These are phyloP conservation scores for Ormyrus labotus DNA, from an alignment of 2,888 invertebrate species.

Conservation along the genomic window DNA sequence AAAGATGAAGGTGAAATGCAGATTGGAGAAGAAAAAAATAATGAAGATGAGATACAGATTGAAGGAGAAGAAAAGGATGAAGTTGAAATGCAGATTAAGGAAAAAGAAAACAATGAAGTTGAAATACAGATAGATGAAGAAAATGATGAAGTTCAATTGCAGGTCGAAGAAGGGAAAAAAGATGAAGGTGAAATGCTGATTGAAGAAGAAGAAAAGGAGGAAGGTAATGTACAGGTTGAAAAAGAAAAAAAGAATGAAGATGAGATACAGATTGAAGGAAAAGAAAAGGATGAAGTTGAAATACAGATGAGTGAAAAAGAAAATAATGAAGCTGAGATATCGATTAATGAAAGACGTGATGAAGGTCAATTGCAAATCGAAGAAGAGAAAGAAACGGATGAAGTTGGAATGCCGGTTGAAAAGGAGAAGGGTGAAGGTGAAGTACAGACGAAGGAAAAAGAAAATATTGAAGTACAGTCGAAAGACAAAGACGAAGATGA, in stretches of 20 bases:
- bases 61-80: constrained; percentile 17
- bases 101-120: constrained; percentile 13
- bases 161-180: constrained; percentile 16
- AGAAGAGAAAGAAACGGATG: neutral
- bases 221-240: neutral
- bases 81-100: neutral
- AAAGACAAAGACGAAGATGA: constrained; percentile 17
- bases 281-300: neutral
- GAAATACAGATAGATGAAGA: constrained; percentile 17
- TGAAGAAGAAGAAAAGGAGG: constrained; percentile 12
- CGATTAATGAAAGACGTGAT: neutral
- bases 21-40: constrained; percentile 11
- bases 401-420: neutral
- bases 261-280: constrained; percentile 13
- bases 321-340: neutral
- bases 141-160: neutral
- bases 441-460: neutral
- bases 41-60: neutral
- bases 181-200: neutral
- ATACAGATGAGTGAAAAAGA: neutral
- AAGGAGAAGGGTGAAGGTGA: neutral
- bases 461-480: neutral
- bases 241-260: neutral
- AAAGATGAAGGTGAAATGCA: neutral
- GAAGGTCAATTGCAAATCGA: neutral